Percentiles rank a stretch among this genome's conserved stretches.
phyloP scores from a whole-genome alignment of 1,140 invertebrate species.

The Drosophila leontia region DNA sequence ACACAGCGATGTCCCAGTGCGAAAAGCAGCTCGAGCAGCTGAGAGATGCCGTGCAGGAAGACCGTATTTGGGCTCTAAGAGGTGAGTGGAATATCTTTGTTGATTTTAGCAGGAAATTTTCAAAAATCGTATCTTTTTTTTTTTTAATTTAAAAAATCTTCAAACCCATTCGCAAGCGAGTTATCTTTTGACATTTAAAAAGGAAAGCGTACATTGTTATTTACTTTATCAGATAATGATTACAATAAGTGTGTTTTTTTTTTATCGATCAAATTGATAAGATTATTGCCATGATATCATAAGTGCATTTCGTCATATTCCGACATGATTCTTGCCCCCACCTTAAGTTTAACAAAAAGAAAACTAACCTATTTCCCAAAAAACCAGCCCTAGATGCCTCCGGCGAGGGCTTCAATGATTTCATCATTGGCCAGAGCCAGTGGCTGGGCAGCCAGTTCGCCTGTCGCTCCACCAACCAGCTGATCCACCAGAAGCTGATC shows the following conservation, averaged over 20 bases:
- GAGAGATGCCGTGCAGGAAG: conserved; percentile 6
- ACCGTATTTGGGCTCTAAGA: conserved; percentile 48
- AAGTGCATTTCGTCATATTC: neutral
- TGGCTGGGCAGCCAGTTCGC: conserved; percentile 59
- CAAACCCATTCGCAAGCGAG: no score
- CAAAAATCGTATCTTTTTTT: no score
- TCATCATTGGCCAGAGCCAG: conserved; percentile 44
- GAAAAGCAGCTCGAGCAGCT: conserved; percentile 30
- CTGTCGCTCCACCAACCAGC: conserved; percentile 32
- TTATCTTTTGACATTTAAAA: neutral
- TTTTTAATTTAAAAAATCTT: no score
- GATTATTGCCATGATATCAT: conserved; percentile 4
- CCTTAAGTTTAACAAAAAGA: neutral
- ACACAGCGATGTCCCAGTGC: conserved; percentile 17
- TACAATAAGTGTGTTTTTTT: no score
- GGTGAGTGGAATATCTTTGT: conserved; percentile 20
- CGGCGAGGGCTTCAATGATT: conserved; percentile 33
- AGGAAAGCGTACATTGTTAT: no score
- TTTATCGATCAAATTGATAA: neutral
- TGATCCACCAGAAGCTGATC: conserved; percentile 12
- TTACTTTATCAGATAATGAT: neutral
- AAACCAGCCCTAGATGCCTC: conserved; percentile 59
- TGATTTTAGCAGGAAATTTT: no score
- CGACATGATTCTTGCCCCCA: neutral
- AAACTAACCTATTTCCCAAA: neutral